Conservation (phyloP, 2,888 invertebrate species). For the Luperina testacea region DNA sequence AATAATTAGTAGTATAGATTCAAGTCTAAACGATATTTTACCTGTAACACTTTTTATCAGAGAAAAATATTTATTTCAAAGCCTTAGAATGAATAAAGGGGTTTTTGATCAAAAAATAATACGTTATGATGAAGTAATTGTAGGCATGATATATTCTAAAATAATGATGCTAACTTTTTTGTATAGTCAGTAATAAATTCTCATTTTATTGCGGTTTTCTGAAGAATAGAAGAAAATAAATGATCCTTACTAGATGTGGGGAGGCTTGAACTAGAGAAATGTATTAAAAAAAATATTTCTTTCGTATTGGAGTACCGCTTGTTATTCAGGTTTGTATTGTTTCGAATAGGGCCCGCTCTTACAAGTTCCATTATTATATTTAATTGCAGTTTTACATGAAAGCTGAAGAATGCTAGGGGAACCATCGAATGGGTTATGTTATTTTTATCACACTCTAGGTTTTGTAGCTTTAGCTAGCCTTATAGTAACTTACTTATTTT, state of each 20-base stretch:
- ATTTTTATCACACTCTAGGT: background rate
- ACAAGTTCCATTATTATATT: constrained; percentile 29
- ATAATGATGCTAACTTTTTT: background rate
- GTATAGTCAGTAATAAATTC: background rate
- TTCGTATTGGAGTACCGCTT: constrained; percentile 34
- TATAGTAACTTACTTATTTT: no score
- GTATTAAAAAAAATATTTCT: background rate
- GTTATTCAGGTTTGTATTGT: constrained; percentile 39
- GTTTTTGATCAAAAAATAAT: background rate
- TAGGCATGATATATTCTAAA: constrained; percentile 1
- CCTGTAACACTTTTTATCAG: no score
- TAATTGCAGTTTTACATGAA: constrained; percentile 18
- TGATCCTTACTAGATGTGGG: background rate
- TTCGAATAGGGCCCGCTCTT: constrained; percentile 22
- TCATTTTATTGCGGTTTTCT: background rate
- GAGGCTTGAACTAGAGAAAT: constrained; percentile 23
- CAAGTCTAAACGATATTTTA: background rate
- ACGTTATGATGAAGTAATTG: background rate
- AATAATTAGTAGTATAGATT: background rate
- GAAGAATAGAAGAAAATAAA: constrained; percentile 2
- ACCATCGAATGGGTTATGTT: background rate
- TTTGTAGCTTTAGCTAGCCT: no score
- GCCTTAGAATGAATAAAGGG: background rate
- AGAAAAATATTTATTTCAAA: no score
- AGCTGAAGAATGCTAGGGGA: constrained; percentile 11